Conservation (phyloP, 1,140 invertebrate species). For the Protaetia brevitarsis region DNA sequence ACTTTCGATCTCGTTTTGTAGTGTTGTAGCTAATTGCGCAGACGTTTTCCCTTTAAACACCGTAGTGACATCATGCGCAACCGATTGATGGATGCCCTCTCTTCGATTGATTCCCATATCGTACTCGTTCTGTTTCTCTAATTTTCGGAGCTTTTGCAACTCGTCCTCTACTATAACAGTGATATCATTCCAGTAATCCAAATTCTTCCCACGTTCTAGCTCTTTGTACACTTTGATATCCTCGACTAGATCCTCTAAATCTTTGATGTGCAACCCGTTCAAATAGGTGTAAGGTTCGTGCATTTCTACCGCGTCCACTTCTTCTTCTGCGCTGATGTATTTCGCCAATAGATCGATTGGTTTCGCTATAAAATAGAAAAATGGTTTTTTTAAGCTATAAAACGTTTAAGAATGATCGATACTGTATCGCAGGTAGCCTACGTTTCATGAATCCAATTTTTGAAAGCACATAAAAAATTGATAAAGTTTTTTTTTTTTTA, state of each 20-base stretch:
- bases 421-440: no score
- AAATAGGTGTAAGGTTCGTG: constrained; percentile 97
- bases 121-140: constrained; percentile 63
- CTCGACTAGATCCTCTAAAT: constrained; percentile 95
- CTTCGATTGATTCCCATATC: constrained; percentile 67
- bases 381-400: background rate
- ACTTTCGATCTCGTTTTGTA: constrained; percentile 83
- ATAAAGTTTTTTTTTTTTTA: no score
- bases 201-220: constrained; percentile 80
- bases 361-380: constrained; percentile 76
- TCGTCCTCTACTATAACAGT: constrained; percentile 95
- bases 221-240: constrained; percentile 95
- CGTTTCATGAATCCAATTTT: no score
- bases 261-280: constrained; percentile 84
- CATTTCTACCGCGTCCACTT: constrained; percentile 93
- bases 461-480: no score
- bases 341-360: constrained; percentile 97
- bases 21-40: constrained; percentile 71
- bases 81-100: constrained; percentile 92
- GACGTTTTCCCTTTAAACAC: constrained; percentile 95
- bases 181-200: constrained; percentile 96
- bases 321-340: constrained; percentile 91
- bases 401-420: background rate
- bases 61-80: constrained; percentile 83
- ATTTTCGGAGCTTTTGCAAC: constrained; percentile 79